Base-by-base conservation (phyloP, 1,140 invertebrate species). In the Drosophila auraria region DNA sequence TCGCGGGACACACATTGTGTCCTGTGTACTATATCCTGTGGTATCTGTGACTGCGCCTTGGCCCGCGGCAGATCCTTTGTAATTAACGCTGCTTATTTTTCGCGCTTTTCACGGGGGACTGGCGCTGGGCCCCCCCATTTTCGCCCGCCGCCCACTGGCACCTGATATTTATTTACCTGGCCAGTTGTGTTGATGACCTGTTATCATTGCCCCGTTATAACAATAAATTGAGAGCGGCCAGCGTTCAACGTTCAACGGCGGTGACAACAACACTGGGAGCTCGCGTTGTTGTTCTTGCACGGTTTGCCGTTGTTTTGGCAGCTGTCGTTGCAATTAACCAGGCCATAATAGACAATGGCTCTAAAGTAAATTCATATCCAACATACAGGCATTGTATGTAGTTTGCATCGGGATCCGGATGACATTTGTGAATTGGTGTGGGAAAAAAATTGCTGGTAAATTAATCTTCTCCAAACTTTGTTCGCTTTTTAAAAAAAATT, bases 171-270 rank as follows among this genome's bases (percentile, higher is more conserved):
- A 87, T 87, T 87, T 87, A 87, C 81, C 78, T 90, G 84, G 60
- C 62, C 86, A 89, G 86, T 89, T 87, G 81, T 87, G 84, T 78
- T 87, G 84, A 90, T 84, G 86, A 89, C 84, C 84, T 89, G 84
- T 89, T 89, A 89, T 89, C 86, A 90, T 89, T 89, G 86, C 81
- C 60, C 78, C 86, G 86, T 82, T 89, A 90, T 82, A 89, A 89
- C 86, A 89, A 89, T 89, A 89, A 89, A 89, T 89, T 89, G 86
- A 50, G 68, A 53, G 68, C 54, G 62, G 66, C 51, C 80, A 81
- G 47, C 40, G 42, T n/a, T 38, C 49, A 40, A 33, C 60, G 75
- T 45, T 64, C 68, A 75, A 42, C 74, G 63, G 64, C 73, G 68
- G 30, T 73, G 78, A 81, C 82, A 79, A 65, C 65, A 81, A 70